Conservation (phyloP, 2,113 vertebrate species). For the Gavialis gangeticus region DNA sequence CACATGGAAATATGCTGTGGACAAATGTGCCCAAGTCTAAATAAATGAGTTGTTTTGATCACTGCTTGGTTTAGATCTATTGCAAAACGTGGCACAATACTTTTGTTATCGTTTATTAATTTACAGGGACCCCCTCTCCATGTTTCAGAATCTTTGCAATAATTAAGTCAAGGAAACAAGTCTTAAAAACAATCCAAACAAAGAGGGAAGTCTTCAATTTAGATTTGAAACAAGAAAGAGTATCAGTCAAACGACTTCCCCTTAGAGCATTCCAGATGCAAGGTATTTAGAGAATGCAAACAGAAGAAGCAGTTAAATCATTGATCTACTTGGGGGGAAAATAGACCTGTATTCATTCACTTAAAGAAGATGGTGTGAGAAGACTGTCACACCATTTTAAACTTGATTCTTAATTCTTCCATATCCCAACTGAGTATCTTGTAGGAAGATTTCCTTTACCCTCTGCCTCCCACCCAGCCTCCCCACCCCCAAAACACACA, state of each 20-base stretch:
- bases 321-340: not conserved
- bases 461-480: too few relatives aligned
- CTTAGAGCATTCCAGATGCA: slow-evolving; percentile 35
- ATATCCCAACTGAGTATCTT: not conserved
- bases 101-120: not conserved
- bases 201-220: slow-evolving; percentile 50
- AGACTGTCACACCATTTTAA: not conserved
- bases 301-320: slow-evolving; percentile 2
- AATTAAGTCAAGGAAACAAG: not conserved
- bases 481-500: too few relatives aligned
- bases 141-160: not conserved
- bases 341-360: not conserved
- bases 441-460: not conserved
- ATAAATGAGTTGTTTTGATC: not conserved
- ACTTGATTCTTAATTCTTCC: not conserved
- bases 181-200: not conserved
- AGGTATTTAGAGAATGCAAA: slow-evolving; percentile 48
- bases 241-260: slow-evolving; percentile 10
- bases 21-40: not conserved
- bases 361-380: not conserved
- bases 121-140: not conserved
- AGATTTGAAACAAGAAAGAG: not conserved
- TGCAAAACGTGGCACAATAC: not conserved
- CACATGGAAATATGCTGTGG: not conserved
- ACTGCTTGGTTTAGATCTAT: fast-evolving